Evolutionary conservation across 2,888 invertebrate species (phyloP).

Genomic region (Trachelus stipa): DNA sequence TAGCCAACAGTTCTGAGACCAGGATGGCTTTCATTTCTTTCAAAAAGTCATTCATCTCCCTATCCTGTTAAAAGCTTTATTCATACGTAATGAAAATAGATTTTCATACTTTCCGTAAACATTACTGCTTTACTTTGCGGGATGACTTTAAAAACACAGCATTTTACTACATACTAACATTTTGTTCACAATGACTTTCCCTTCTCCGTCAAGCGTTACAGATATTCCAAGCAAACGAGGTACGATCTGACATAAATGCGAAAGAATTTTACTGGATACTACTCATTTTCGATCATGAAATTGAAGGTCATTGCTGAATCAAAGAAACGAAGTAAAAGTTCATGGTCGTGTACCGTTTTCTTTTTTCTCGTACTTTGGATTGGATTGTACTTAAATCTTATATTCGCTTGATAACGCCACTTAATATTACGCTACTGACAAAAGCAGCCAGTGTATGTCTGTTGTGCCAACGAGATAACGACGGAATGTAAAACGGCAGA

Average conservation of each 20-base stretch:
- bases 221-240: neutral
- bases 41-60: neutral
- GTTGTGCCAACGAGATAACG: slow-evolving; percentile 25
- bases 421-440: neutral
- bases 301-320: neutral
- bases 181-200: neutral
- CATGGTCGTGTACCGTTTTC: neutral
- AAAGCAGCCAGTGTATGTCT: slow-evolving; percentile 15
- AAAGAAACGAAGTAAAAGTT: neutral
- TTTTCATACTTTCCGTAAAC: neutral
- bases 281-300: neutral
- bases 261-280: neutral
- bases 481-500: slow-evolving; percentile 29
- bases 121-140: neutral
- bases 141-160: neutral
- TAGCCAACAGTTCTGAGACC: neutral
- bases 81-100: neutral
- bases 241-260: neutral
- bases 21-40: neutral
- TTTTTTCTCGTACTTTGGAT: neutral
- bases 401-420: neutral
- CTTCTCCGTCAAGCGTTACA: neutral
- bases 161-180: neutral
- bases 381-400: neutral
- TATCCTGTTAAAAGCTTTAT: neutral